A percentile compares a stretch with the other conserved stretches of the same genome.
These are phyloP conservation scores for Macrocentrus cingulum DNA, from an alignment of 1,140 invertebrate genomes.

Conservation along the genomic window DNA sequence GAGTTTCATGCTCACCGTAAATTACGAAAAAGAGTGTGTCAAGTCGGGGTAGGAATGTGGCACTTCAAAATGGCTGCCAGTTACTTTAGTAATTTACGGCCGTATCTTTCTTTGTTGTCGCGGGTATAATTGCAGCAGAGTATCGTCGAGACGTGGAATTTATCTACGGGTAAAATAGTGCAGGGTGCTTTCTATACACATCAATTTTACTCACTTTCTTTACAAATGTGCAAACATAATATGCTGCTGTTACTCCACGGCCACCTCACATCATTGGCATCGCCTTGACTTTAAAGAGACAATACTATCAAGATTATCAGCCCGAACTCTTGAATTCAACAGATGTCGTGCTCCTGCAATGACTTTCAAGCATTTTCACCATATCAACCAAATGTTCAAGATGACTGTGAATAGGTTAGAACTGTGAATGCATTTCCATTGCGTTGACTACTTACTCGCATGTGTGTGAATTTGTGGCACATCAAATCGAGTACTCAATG, in stretches of 20 bases:
- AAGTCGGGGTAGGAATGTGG: slow-evolving; percentile 58
- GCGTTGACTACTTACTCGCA: too few relatives aligned
- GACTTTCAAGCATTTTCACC: not conserved
- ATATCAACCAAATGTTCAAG: not conserved
- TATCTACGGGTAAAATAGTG: slow-evolving; percentile 28
- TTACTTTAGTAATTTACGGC: slow-evolving; percentile 61
- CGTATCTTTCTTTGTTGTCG: slow-evolving; percentile 59
- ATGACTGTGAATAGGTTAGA: not conserved
- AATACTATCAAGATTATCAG: slow-evolving; percentile 1
- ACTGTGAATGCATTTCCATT: slow-evolving; percentile 1
- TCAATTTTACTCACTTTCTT: slow-evolving; percentile 22
- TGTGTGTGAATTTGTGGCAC: slow-evolving; percentile 1
- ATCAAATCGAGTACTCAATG: not conserved
- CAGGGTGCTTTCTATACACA: slow-evolving; percentile 31
- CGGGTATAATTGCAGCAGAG: slow-evolving; percentile 43
- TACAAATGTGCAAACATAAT: slow-evolving; percentile 40
- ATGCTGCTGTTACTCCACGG: too few relatives aligned
- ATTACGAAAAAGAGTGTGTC: slow-evolving; percentile 56
- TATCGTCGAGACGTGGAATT: slow-evolving; percentile 25
- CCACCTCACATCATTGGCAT: slow-evolving; percentile 34
- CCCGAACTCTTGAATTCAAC: not conserved
- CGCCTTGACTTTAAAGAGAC: slow-evolving; percentile 21
- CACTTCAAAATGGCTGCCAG: slow-evolving; percentile 63
- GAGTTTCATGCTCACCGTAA: slow-evolving; percentile 31
- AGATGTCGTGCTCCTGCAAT: not conserved